Evolutionary conservation across 2,888 invertebrate species (phyloP).

Genomic region (Glyphotaelius pellucidus): DNA sequence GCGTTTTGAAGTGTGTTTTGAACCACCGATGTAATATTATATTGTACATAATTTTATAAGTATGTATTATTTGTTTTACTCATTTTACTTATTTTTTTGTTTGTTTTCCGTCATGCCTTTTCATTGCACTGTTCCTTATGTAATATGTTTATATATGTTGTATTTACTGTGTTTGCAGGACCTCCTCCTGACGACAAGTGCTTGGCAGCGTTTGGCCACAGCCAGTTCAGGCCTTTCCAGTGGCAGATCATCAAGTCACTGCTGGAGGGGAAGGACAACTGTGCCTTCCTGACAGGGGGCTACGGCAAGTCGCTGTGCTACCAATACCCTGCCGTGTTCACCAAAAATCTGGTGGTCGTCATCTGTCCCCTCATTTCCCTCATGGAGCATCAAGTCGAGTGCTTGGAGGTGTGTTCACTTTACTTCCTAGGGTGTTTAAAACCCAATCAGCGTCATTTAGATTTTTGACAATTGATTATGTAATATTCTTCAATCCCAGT

Average conservation of each 20-base stretch:
- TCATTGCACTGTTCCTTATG: too few relatives aligned
- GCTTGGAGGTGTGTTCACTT: not conserved
- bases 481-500: too few relatives aligned
- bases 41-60: too few relatives aligned
- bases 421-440: not conserved
- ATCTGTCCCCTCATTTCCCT: not conserved
- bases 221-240: not conserved
- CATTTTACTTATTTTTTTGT: too few relatives aligned
- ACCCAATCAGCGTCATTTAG: not conserved
- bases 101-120: too few relatives aligned
- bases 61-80: too few relatives aligned
- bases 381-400: not conserved
- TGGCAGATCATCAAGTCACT: not conserved
- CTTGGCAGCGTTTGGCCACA: not conserved
- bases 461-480: not conserved
- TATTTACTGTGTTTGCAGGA: not conserved
- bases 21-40: too few relatives aligned
- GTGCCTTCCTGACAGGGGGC: not conserved
- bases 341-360: not conserved
- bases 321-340: not conserved
- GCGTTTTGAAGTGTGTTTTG: too few relatives aligned
- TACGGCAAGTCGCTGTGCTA: not conserved
- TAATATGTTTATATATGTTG: too few relatives aligned
- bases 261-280: not conserved
- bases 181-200: not conserved